Evolutionary conservation across 2,113 vertebrate species (phyloP).

Genomic region (Meriones unguiculatus): DNA sequence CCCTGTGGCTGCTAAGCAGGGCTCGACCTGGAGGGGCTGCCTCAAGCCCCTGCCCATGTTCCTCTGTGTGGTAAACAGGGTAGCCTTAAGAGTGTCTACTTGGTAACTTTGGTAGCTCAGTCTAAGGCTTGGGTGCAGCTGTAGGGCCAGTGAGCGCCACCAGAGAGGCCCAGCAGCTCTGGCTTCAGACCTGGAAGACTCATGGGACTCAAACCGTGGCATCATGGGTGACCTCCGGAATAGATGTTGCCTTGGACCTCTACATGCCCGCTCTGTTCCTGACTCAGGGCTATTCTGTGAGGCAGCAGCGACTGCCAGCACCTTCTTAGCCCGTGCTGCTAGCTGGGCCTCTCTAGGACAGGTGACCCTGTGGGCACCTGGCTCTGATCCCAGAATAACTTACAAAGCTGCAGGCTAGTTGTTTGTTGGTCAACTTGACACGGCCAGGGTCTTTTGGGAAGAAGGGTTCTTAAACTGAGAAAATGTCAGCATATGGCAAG

Average conservation of each 20-base stretch:
- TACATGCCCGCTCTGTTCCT: background rate
- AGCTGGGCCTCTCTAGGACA: background rate
- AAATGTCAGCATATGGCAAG: background rate
- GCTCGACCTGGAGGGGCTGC: background rate
- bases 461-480: background rate
- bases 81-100: background rate
- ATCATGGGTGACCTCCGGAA: accelerated
- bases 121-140: background rate
- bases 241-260: background rate
- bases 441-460: background rate
- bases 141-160: background rate
- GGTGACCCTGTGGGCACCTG: background rate
- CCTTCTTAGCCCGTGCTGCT: background rate
- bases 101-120: background rate
- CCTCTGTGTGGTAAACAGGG: no score
- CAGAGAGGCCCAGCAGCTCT: background rate
- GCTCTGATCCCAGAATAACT: background rate
- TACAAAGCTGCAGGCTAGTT: background rate
- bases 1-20: background rate
- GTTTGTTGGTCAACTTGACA: background rate
- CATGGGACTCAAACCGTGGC: background rate
- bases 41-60: no score
- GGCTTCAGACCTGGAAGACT: background rate
- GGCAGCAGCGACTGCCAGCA: no score
- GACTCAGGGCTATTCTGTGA: background rate